Conservation (phyloP, 2,797 vertebrate species). For the Tapirus indicus region DNA sequence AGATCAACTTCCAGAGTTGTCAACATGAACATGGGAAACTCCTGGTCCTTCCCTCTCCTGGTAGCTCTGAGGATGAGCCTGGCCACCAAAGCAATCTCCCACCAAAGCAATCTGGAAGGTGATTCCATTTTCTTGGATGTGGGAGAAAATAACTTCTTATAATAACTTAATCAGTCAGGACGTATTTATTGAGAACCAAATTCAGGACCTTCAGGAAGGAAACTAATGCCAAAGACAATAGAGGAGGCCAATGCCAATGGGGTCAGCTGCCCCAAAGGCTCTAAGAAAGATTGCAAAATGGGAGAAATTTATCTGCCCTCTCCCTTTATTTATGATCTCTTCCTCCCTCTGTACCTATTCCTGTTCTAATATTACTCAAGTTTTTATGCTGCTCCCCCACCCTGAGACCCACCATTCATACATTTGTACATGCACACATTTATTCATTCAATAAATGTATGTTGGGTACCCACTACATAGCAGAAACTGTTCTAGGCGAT, state of each 20-base stretch:
- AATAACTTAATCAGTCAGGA: background rate
- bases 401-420: background rate
- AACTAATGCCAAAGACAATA: background rate
- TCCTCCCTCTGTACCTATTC: background rate
- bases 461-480: background rate
- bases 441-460: background rate
- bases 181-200: background rate
- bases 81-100: background rate
- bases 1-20: background rate
- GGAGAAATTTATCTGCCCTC: background rate
- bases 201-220: background rate
- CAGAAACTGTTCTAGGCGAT: background rate
- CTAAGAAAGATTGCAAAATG: background rate
- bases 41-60: background rate
- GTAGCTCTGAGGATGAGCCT: background rate
- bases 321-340: background rate
- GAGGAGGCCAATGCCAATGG: background rate
- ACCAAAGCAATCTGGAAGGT: background rate
- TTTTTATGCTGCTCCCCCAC: background rate
- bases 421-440: background rate
- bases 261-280: background rate
- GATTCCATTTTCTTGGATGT: background rate
- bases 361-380: background rate
- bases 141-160: background rate
- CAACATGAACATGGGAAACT: background rate